These are phyloP conservation scores for Pyxicephalus adspersus DNA, from an alignment of 2,113 vertebrate genomes.

Conservation along the genomic window DNA sequence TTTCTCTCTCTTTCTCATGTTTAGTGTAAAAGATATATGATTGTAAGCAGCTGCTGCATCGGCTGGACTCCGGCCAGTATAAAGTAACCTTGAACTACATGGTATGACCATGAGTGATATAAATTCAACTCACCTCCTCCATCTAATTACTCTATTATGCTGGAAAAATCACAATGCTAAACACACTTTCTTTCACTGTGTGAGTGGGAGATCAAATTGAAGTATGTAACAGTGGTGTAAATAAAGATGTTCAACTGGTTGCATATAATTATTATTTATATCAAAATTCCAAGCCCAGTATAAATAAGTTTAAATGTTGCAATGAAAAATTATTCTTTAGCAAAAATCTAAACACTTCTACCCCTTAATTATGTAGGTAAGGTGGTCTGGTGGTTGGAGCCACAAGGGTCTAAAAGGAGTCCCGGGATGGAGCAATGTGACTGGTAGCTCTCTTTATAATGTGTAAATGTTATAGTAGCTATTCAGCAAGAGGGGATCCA, in stretches of 20 bases:
- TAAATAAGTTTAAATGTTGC: no score
- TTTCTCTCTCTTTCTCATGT: conserved; percentile 41
- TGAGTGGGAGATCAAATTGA: conserved; percentile 59
- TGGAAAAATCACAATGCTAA: conserved; percentile 55
- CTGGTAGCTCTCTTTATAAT: no score
- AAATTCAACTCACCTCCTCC: conserved; percentile 57
- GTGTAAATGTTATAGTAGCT: no score
- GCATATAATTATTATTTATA: no score
- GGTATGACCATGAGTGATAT: conserved; percentile 47
- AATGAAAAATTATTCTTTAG: no score
- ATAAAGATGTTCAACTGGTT: conserved; percentile 42
- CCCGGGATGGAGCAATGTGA: no score
- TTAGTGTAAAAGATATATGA: conserved; percentile 55
- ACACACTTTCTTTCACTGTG: conserved; percentile 59
- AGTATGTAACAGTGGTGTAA: conserved; percentile 47
- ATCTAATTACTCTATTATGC: conserved; percentile 54
- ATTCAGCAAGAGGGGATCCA: no score
- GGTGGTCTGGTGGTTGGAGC: no score
- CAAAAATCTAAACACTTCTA: no score
- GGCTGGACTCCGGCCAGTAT: conserved; percentile 55
- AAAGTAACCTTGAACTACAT: conserved; percentile 57
- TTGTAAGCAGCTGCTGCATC: conserved; percentile 53
- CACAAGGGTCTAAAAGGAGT: no score
- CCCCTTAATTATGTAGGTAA: no score
- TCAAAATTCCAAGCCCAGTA: no score